Evolutionary conservation across 2,113 vertebrate species (phyloP), one percentile per base, ranked within the genome.

Genomic region (Herpailurus yagouaroundi): DNA sequence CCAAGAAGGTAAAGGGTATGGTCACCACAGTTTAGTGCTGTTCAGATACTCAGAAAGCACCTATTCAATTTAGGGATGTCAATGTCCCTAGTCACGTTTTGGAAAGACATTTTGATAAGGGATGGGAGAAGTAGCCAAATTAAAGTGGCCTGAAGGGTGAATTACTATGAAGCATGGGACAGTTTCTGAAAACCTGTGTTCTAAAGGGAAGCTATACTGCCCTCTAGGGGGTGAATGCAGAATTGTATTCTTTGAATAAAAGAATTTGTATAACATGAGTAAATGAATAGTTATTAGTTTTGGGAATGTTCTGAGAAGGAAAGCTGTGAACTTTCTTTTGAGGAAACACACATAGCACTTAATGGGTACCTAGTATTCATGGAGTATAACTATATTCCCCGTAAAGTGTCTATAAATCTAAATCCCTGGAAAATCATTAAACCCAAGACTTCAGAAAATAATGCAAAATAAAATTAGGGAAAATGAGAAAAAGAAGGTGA

Each of bases 181-280:
- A 64, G 27, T 55, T 73, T 64, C 8, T 7, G 6, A 19, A 64
- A 11, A 48, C 4, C 7, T 63, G 19, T 81, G 31, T 83, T 87
- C 4, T 68, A 15, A 76, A 74, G 21, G 19, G 1, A 14, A 8
- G 19, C 4, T 77, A 19, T 79, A 64, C 1, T 93, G 25, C 23
- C 13, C n/a, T 23, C 60, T 81, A 63, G 5, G 21, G 31, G 25
- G 31, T 45, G 38, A 91, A 38, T 63, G 23, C 2, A 92, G 38
- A 69, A 4, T 69, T 50, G 41, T 55, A 91, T 45, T 91, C 6
- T 92, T 73, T 64, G 93, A 87, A 52, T 90, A 45, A 68, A 84
- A 79, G 1, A 52, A n/a, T 48, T 29, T 60, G 38, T 50, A 68
- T 60, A 41, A 77, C 25, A 19, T 41, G 52, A 91, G 21, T 81